phyloP scores from a whole-genome alignment of 2,797 vertebrate species.

The Chaetodon trifasciatus region DNA sequence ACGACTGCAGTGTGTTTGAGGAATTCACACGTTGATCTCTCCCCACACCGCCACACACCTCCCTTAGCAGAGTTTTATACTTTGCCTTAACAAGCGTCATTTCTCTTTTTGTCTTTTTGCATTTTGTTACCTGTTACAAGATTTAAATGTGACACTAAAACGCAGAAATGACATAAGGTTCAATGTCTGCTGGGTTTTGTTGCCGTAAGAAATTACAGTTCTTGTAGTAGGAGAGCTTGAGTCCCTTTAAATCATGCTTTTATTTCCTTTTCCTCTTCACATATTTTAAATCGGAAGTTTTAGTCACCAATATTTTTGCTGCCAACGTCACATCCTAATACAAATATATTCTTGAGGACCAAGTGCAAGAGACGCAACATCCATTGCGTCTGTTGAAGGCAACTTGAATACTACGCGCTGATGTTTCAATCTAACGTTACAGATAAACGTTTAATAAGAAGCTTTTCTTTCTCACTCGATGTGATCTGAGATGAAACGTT shows the following conservation, averaged over 20 bases:
- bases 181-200: conserved; percentile 35
- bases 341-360: conserved; percentile 62
- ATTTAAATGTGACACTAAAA: conserved; percentile 39
- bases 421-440: conserved; percentile 24
- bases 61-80: conserved; percentile 64
- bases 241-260: conserved; percentile 18
- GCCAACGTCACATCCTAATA: conserved; percentile 36
- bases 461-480: conserved; percentile 33
- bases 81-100: conserved; percentile 74
- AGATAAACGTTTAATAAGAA: not conserved
- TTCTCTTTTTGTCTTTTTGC: conserved; percentile 43
- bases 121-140: conserved; percentile 33
- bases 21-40: conserved; percentile 32
- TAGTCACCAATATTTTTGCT: conserved; percentile 32
- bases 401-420: conserved; percentile 32
- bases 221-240: conserved; percentile 26
- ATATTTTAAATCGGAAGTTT: conserved; percentile 43
- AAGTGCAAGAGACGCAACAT: conserved; percentile 62
- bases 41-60: conserved; percentile 11
- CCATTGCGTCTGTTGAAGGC: conserved; percentile 48
- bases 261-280: conserved; percentile 18
- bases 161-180: conserved; percentile 39
- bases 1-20: conserved; percentile 16
- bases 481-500: conserved; percentile 45
- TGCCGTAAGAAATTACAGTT: conserved; percentile 59